phyloP scores from a whole-genome alignment of 1,140 invertebrate genomes.

The Phymorhynchus buccinoides region DNA sequence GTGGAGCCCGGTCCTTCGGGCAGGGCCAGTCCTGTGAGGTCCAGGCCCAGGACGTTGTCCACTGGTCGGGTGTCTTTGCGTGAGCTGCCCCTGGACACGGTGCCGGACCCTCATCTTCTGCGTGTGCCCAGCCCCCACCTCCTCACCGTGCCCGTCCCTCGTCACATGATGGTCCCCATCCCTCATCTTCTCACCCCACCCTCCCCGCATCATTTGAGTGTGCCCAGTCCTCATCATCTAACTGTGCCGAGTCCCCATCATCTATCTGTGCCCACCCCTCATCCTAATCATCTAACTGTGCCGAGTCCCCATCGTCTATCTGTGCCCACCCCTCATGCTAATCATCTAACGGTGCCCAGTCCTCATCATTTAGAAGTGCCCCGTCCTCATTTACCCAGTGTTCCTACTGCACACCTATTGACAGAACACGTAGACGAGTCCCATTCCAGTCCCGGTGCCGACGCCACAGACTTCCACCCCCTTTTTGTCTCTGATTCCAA shows the following conservation, averaged over 20 bases:
- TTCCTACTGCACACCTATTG: neutral
- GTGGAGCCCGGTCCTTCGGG: neutral
- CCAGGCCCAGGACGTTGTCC: neutral
- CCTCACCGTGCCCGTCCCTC: too few species aligned
- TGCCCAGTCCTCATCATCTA: neutral
- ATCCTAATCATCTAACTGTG: neutral
- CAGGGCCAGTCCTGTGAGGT: neutral
- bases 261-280: neutral
- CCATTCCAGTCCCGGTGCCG: neutral
- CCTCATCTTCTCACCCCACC: neutral
- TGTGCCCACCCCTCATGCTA: neutral
- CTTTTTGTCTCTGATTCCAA: neutral
- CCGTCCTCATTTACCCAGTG: neutral
- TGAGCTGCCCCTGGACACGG: neutral
- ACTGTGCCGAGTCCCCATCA: neutral
- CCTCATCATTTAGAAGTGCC: neutral
- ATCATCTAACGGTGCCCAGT: neutral
- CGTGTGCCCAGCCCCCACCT: neutral
- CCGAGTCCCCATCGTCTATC: neutral
- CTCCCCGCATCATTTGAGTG: neutral
- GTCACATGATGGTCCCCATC: neutral
- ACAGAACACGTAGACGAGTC: neutral
- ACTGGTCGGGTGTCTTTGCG: neutral
- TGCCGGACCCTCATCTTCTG: neutral
- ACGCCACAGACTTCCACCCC: neutral